These are phyloP conservation scores for Anthrax anthrax DNA, from an alignment of 2,888 invertebrate species.

Conservation along the genomic window DNA sequence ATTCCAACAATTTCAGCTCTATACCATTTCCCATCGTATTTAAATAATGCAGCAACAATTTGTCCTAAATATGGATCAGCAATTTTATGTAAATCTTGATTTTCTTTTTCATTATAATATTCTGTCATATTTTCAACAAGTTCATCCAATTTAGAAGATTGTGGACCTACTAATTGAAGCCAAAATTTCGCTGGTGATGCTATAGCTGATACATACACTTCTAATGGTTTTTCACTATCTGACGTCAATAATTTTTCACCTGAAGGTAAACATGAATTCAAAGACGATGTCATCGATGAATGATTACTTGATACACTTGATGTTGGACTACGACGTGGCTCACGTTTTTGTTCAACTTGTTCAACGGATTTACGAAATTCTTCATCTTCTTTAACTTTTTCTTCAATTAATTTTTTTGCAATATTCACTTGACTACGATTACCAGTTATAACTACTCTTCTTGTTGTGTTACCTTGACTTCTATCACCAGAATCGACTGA, in stretches of 20 bases:
- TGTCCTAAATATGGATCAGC: conserved; percentile 50
- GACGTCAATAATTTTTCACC: conserved; percentile 23
- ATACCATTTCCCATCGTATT: conserved; percentile 67
- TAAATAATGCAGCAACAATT: conserved; percentile 70
- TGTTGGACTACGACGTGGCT: conserved; percentile 37
- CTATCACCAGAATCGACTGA: conserved; percentile 39
- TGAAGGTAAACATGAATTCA: conserved; percentile 21
- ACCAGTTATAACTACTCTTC: conserved; percentile 42
- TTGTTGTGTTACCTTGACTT: conserved; percentile 17
- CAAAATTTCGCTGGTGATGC: conserved; percentile 70
- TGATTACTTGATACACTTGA: conserved; percentile 30
- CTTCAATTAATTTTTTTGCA: conserved; percentile 57
- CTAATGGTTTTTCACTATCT: conserved; percentile 42
- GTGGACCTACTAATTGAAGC: conserved; percentile 69
- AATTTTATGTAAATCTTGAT: conserved; percentile 46
- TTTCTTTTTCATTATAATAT: conserved; percentile 54
- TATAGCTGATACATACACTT: conserved; percentile 77
- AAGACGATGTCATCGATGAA: conserved; percentile 30
- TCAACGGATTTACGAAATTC: conserved; percentile 36
- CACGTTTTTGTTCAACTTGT: conserved; percentile 34
- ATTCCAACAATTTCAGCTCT: conserved; percentile 48
- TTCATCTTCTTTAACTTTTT: conserved; percentile 45
- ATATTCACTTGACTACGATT: conserved; percentile 58
- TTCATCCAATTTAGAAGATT: conserved; percentile 60
- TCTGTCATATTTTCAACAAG: conserved; percentile 70